phyloP scores from a whole-genome alignment of 2,797 vertebrate species.

The Sus cebifrons region DNA sequence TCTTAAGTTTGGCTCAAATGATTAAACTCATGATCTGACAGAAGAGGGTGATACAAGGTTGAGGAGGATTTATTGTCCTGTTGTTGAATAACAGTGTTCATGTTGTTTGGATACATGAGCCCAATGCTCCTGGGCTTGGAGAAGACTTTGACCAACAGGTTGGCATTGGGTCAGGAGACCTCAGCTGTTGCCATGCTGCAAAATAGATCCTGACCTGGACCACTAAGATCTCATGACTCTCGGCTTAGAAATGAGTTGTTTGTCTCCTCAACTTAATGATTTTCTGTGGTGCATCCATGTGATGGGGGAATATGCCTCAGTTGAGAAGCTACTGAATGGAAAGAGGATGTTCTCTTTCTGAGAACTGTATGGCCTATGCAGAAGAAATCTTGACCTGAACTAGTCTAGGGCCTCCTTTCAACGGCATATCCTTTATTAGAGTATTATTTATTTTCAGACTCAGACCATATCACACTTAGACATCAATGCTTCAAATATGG shows the following conservation, averaged over 20 bases:
- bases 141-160: neutral
- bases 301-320: neutral
- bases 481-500: neutral
- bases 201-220: neutral
- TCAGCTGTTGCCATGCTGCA: neutral
- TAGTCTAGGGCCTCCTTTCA: neutral
- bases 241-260: slow-evolving; percentile 17
- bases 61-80: neutral
- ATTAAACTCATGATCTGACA: neutral
- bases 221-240: neutral
- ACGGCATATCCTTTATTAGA: neutral
- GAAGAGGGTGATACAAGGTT: neutral
- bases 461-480: neutral
- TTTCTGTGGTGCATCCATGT: neutral
- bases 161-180: neutral
- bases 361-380: neutral
- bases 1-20: slow-evolving; percentile 35
- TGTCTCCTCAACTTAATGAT: neutral
- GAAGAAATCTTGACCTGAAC: neutral
- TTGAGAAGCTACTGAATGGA: neutral
- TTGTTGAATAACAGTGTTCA: neutral
- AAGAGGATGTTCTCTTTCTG: neutral
- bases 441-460: slow-evolving; percentile 33
- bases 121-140: neutral
- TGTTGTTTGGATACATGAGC: neutral